Evolutionary conservation across 1,140 invertebrate species (phyloP), one percentile per base, ranked within the genome.

Genomic region (Drosophila bocki): DNA sequence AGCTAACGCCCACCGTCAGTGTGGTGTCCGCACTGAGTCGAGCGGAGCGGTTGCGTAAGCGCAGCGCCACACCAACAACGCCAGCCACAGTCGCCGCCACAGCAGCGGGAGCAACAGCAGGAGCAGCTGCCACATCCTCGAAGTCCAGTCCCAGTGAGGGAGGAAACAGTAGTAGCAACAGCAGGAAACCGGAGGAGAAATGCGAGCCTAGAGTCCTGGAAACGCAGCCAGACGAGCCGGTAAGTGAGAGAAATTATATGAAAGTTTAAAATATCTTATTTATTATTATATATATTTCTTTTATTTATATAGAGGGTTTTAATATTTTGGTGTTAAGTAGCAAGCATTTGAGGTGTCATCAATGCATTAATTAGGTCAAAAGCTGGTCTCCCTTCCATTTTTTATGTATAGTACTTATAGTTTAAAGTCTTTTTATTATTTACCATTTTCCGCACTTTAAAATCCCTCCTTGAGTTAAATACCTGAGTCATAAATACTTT

Each of bases 131-230:
- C 13, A 29, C 47, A 39, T 2, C 33, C 9, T 19, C 35, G 1
- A 70, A 19, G 22, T 26, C 19, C 1, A 12, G 39, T n/a, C 44
- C 5, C 19, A 47, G 44, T 15, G 19, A 56, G 19, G 53, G 2
- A 11, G 51, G 51, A 0, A 39, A 5, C 17, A 54, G 12, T 19
- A 53, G 50, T 2, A 32, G 26, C 44, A 22, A 12, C 62, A 69
- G 61, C 56, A 74, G 58, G 51, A 54, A 63, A 15, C 17, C 57
- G 7, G 64, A 75, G 45, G 82, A 92, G 45, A 87, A 86, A 70
- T 93, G 92, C 54, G 92, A 93, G 41, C 85, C 91, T 2, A 91
- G 72, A 64, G 80, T 93, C 32, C 59, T 93, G 39, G 92, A 93
- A 54, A 59, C 83, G 45, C 65, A 84, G 51, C 91, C 92, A 45